Base-by-base conservation (phyloP, 2,113 vertebrate species). In the Rostratula benghalensis region DNA sequence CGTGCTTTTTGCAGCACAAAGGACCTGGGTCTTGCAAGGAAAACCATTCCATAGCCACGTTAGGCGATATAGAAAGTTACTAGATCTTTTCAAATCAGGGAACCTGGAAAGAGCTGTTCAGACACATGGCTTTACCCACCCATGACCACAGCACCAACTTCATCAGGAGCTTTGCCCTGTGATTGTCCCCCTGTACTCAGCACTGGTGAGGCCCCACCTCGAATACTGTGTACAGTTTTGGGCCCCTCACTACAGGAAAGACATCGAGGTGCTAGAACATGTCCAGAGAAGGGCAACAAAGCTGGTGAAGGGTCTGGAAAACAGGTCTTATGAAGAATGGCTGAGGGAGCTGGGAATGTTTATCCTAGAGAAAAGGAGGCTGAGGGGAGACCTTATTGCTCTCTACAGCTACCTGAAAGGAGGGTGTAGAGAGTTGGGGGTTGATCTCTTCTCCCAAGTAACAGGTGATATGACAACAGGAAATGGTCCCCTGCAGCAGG, bases 101-200 rank as follows among this genome's bases (percentile, higher is more conserved):
- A 73, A 64, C 27, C n/a, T 48, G 33, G 41, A 63, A 81, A 64
- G 6, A 41, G 18, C 13, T 59, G 37, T 53, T 73, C 10, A 43
- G 51, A 37, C 12, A 9, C 15, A 15, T n/a, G 27, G n/a, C 20
- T 78, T 27, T 68, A 54, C 45, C 35, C 15, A 22, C 35, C n/a
- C 59, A 37, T 24, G 30, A 57, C 21, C 78, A 63, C 7, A 43
- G n/a, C 11, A 51, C 30, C 50, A 23, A 23, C 35, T 30, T 45
- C 43, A 15, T 1, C 15, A 19, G 10, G 27, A 61, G 11, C 37
- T 81, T 50, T 74, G 27, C 18, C 50, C 56, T 1, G 5, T 2
- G 31, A 43, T 37, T 0, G 2, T 27, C 1, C 4, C 17, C 13
- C 59, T 39, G 48, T 17, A n/a, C 48, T 39, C 2, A 0, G 33